phyloP scores from a whole-genome alignment of 2,113 vertebrate genomes.

The Bothrops jararaca region DNA sequence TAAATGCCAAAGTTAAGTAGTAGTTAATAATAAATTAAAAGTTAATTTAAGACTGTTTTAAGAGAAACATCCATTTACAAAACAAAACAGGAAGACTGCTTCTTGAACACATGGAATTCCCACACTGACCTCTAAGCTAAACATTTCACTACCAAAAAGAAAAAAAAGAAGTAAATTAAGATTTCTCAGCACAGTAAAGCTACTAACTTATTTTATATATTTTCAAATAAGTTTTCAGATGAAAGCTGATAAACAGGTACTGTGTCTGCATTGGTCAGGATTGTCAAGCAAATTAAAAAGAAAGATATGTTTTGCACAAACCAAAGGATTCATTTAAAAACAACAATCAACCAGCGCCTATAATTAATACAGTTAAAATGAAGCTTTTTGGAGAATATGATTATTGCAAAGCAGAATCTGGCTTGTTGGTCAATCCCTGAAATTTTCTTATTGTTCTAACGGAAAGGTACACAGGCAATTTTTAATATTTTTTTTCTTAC shows the following conservation, averaged over 20 bases:
- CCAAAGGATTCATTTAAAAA: constrained; percentile 13
- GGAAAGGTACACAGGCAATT: background rate
- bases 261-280: background rate
- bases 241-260: background rate
- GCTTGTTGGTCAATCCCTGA: background rate
- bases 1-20: background rate
- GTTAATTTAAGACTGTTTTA: background rate
- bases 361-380: constrained; percentile 17
- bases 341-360: background rate
- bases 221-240: constrained; percentile 5
- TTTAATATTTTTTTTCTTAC: background rate
- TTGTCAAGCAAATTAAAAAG: background rate
- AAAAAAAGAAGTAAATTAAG: constrained; percentile 16
- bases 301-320: constrained; percentile 28
- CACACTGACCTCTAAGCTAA: background rate
- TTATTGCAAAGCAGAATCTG: background rate
- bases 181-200: constrained; percentile 10
- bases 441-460: background rate
- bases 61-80: background rate
- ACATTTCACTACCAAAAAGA: constrained; percentile 10
- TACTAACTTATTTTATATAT: background rate
- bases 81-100: background rate
- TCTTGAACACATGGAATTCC: background rate
- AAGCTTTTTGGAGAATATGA: background rate
- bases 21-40: background rate